Evolutionary conservation across 1,140 invertebrate species (phyloP).

Genomic region (Atta colombica): DNA sequence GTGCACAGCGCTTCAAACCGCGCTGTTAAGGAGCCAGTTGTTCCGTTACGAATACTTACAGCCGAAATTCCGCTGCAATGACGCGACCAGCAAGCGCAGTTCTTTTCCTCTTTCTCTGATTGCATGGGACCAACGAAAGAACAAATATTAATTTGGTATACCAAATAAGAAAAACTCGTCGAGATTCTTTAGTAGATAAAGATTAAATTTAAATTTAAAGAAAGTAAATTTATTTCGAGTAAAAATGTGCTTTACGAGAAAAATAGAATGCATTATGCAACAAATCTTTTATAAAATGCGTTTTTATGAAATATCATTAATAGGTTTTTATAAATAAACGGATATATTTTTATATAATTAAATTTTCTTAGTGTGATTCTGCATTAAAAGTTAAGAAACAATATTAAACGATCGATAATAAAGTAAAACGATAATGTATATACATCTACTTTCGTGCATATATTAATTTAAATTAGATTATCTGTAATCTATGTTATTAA

Average conservation of each 20-base stretch:
- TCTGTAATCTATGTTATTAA: too few species aligned
- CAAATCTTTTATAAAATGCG: background rate
- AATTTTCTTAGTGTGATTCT: background rate
- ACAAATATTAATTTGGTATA: conserved; percentile 21
- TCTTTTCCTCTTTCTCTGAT: conserved; percentile 1
- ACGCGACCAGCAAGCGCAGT: conserved; percentile 23
- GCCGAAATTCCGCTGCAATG: conserved; percentile 59
- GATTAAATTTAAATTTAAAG: background rate
- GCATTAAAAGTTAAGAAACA: too few species aligned
- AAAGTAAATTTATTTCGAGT: background rate
- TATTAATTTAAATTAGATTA: background rate
- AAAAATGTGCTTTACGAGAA: background rate
- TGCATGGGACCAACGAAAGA: background rate
- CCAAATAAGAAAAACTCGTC: background rate
- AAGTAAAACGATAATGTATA: too few species aligned
- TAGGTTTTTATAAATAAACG: background rate
- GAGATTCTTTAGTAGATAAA: background rate
- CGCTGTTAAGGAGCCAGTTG: conserved; percentile 51
- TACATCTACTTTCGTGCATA: too few species aligned
- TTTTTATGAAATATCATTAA: background rate
- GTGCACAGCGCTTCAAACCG: background rate
- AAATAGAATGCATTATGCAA: background rate
- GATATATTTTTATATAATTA: background rate
- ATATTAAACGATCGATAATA: too few species aligned
- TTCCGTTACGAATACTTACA: conserved; percentile 73